phyloP scores from a whole-genome alignment of 1,140 invertebrate species.

The Gryllus bimaculatus region DNA sequence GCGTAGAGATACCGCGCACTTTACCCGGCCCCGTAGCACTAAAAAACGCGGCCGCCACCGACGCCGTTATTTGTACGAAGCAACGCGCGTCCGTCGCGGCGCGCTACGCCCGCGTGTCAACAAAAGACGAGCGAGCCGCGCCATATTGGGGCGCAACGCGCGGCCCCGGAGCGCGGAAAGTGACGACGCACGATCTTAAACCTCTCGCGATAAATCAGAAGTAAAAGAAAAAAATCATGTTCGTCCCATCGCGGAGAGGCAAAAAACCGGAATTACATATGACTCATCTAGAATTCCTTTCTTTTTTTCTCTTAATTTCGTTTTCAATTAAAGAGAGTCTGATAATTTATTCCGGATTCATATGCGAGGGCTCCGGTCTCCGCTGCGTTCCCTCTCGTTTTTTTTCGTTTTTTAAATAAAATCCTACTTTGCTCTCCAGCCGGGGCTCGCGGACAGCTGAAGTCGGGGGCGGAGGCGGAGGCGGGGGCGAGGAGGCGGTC shows the following conservation, averaged over 20 bases:
- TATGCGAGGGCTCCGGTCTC: not conserved
- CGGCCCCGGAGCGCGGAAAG: not conserved
- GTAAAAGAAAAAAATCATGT: not conserved
- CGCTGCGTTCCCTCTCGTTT: not conserved
- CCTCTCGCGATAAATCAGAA: not conserved
- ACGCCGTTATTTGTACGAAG: not conserved
- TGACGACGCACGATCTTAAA: not conserved
- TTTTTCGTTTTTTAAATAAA: not conserved
- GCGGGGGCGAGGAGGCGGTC: not conserved
- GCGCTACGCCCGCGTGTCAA: not conserved
- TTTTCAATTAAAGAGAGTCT: slow-evolving; percentile 5
- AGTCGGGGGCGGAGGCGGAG: not conserved
- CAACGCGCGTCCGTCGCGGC: not conserved
- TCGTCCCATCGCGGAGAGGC: not conserved
- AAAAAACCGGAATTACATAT: slow-evolving; percentile 1
- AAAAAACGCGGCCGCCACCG: no score
- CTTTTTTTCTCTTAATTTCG: slow-evolving; percentile 5
- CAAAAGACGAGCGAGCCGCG: not conserved
- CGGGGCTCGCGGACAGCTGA: not conserved
- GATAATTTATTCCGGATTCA: slow-evolving; percentile 5
- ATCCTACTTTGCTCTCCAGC: not conserved
- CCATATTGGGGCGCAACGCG: not conserved
- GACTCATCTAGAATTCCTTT: slow-evolving; percentile 4
- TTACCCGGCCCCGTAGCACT: no score
- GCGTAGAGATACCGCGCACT: no score